These are phyloP conservation scores for Scomber colias DNA, from an alignment of 2,113 vertebrate genomes.

Conservation along the genomic window DNA sequence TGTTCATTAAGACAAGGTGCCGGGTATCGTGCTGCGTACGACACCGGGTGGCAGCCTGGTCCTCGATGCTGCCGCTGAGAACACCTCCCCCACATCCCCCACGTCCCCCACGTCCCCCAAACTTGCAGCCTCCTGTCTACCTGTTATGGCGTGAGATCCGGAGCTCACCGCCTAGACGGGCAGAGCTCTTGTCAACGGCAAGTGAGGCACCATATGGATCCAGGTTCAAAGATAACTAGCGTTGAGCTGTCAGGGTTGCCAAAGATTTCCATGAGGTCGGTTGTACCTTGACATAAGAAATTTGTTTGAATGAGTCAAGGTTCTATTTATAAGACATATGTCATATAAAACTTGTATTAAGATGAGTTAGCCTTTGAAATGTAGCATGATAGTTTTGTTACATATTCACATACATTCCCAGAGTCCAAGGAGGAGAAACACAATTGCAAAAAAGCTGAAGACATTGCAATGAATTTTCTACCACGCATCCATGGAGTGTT, in stretches of 20 bases:
- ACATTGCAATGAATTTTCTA: background rate
- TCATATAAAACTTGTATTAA: background rate
- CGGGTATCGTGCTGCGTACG: constrained; percentile 34
- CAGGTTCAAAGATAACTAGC: constrained; percentile 51
- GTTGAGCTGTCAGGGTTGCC: constrained; percentile 55
- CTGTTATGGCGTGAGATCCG: constrained; percentile 10
- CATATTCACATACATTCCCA: background rate
- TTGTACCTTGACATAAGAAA: constrained; percentile 27
- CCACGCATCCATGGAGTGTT: background rate
- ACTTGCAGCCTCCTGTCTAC: constrained; percentile 20
- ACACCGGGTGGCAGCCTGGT: constrained; percentile 32
- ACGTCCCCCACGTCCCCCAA: background rate
- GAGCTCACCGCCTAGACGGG: constrained; percentile 2
- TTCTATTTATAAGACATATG: background rate
- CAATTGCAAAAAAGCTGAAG: background rate
- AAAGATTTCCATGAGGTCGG: background rate
- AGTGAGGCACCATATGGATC: constrained; percentile 42
- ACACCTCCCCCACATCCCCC: constrained; percentile 9
- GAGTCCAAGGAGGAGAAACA: background rate
- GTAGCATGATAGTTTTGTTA: constrained; percentile 2
- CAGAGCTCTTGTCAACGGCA: constrained; percentile 26
- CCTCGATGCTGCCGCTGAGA: background rate
- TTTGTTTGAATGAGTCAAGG: background rate
- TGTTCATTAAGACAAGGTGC: constrained; percentile 58
- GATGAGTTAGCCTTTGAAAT: background rate